Conservation (phyloP, 2,113 vertebrate species). For the Ardeotis arabs region DNA sequence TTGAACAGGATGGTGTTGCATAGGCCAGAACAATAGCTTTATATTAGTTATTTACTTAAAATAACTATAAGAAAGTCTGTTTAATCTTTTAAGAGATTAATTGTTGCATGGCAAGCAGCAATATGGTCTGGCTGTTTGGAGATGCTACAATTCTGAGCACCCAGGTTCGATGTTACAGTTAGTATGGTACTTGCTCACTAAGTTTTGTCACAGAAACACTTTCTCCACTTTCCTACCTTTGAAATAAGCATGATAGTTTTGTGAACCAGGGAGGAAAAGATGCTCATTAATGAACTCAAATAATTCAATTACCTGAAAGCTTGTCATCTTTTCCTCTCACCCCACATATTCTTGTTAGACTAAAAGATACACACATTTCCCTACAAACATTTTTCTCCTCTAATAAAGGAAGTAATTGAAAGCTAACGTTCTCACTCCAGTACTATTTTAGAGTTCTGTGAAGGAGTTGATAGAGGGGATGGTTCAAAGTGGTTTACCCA, state of each 20-base stretch:
- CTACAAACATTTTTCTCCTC: neutral
- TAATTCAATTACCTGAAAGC: neutral
- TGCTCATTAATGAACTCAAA: neutral
- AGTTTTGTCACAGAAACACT: neutral
- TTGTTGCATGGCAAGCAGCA: neutral
- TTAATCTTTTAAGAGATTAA: constrained; percentile 48
- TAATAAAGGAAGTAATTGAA: neutral
- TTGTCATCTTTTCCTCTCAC: neutral
- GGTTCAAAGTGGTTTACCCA: neutral
- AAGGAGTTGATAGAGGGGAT: neutral
- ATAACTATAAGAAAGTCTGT: constrained; percentile 54
- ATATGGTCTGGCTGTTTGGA: neutral
- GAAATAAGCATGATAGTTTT: neutral
- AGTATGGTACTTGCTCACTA: neutral
- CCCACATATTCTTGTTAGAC: neutral
- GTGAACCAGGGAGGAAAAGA: neutral
- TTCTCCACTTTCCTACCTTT: neutral
- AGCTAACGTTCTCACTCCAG: neutral
- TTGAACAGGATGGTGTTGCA: constrained; percentile 72
- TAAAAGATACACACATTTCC: neutral
- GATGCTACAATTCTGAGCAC: neutral
- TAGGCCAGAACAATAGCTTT: constrained; percentile 65
- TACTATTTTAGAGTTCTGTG: neutral
- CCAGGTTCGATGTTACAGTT: neutral
- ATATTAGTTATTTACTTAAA: constrained; percentile 62